Conservation (phyloP, 2,888 invertebrate species). For the Carabus problematicus region DNA sequence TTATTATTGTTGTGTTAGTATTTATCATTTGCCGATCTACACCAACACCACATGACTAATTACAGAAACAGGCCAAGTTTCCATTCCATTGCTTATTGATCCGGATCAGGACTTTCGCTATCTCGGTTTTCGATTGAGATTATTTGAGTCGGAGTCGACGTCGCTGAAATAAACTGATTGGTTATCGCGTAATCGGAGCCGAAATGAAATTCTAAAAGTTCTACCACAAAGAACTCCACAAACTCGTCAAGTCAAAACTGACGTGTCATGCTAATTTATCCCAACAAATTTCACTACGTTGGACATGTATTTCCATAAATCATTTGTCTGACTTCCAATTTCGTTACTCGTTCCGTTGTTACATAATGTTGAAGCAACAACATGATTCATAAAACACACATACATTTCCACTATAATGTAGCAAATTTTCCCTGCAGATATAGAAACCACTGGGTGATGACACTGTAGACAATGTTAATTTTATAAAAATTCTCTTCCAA, state of each 20-base stretch:
- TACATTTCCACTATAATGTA: no score
- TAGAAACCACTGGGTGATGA: no score
- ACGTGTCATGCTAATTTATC: constrained; percentile 56
- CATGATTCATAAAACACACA: neutral
- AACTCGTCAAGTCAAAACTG: constrained; percentile 47
- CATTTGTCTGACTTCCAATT: constrained; percentile 44
- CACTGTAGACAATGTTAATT: no score
- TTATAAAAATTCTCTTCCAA: no score
- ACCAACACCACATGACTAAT: no score
- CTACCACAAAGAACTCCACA: constrained; percentile 46
- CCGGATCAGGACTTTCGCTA: no score
- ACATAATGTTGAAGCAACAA: neutral
- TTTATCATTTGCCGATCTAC: neutral
- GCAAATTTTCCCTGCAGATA: no score
- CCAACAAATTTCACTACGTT: constrained; percentile 56
- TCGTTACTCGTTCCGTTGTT: neutral
- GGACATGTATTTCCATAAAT: constrained; percentile 55
- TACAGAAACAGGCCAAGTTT: no score
- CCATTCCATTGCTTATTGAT: no score
- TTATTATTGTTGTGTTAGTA: neutral
- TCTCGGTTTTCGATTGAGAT: no score
- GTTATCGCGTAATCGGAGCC: constrained; percentile 41
- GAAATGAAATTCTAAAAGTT: constrained; percentile 50
- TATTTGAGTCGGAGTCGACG: neutral
- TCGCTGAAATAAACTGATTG: constrained; percentile 39